phyloP scores from a whole-genome alignment of 1,140 invertebrate genomes.

The Goniozus legneri region DNA sequence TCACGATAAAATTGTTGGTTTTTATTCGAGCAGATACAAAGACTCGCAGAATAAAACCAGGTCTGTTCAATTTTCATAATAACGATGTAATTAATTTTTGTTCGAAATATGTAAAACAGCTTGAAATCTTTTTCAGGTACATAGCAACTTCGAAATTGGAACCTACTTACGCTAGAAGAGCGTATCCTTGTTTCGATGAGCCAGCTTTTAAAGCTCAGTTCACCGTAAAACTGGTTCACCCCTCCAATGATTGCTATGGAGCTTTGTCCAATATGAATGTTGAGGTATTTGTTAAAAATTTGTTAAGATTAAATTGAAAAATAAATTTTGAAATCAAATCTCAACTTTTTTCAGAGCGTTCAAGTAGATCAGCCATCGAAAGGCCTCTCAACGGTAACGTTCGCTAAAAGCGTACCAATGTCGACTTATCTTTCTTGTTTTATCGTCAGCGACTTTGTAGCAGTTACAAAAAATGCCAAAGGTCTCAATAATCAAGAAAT shows the following conservation, averaged over 20 bases:
- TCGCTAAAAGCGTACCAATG: constrained; percentile 81
- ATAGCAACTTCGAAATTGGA: constrained; percentile 91
- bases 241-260: constrained; percentile 59
- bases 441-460: constrained; percentile 84
- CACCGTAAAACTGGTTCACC: constrained; percentile 72
- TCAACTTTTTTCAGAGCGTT: constrained; percentile 37
- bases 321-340: constrained; percentile 11
- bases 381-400: constrained; percentile 60
- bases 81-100: constrained; percentile 1
- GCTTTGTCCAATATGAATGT: constrained; percentile 78
- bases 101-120: constrained; percentile 6
- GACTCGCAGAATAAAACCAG: constrained; percentile 59
- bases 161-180: constrained; percentile 85
- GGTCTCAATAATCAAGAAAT: constrained; percentile 57
- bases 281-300: too few species aligned
- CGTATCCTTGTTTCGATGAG: constrained; percentile 96
- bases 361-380: constrained; percentile 38
- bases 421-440: constrained; percentile 89
- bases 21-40: constrained; percentile 75
- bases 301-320: too few species aligned
- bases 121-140: constrained; percentile 56
- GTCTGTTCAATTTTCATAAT: constrained; percentile 41
- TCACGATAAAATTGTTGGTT: constrained; percentile 67
- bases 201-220: constrained; percentile 89
- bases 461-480: constrained; percentile 56